These are phyloP conservation scores for Lucifuga dentata DNA, from an alignment of 2,113 vertebrate species.

Conservation along the genomic window DNA sequence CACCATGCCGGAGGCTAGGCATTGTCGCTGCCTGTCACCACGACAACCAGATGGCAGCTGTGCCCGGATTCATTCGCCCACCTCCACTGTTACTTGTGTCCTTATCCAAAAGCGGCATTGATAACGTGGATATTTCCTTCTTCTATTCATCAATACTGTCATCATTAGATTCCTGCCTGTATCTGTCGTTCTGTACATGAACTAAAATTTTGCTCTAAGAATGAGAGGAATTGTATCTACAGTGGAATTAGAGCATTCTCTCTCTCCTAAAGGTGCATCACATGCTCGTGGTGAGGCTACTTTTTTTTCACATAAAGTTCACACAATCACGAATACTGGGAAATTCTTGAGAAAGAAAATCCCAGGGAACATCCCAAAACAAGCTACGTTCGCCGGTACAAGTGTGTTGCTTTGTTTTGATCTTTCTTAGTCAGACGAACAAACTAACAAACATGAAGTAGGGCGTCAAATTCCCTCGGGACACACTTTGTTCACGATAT, in stretches of 20 bases:
- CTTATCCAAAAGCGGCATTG: not conserved
- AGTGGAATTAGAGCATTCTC: not conserved
- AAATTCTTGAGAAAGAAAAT: not conserved
- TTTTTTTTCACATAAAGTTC: not conserved
- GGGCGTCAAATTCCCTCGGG: slow-evolving; percentile 6
- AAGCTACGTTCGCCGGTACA: not conserved
- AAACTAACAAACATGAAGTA: slow-evolving; percentile 3
- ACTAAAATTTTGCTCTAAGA: not conserved
- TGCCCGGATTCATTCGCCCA: slow-evolving; percentile 5
- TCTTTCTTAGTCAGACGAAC: not conserved
- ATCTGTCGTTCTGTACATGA: too few relatives aligned
- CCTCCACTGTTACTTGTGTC: slow-evolving; percentile 16
- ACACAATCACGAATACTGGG: slow-evolving; percentile 5
- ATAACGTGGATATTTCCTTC: not conserved
- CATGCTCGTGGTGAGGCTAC: not conserved
- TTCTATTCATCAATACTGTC: too few relatives aligned
- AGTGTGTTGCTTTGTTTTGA: not conserved
- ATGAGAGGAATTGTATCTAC: not conserved
- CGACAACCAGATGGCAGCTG: slow-evolving; percentile 56
- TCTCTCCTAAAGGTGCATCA: not conserved
- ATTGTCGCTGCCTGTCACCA: slow-evolving; percentile 34
- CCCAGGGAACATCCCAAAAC: slow-evolving; percentile 7
- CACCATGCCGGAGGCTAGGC: slow-evolving; percentile 9
- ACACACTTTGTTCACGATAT: not conserved
- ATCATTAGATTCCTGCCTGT: too few relatives aligned